phyloP scores from a whole-genome alignment of 2,888 invertebrate genomes.

The Anticlea derivata region DNA sequence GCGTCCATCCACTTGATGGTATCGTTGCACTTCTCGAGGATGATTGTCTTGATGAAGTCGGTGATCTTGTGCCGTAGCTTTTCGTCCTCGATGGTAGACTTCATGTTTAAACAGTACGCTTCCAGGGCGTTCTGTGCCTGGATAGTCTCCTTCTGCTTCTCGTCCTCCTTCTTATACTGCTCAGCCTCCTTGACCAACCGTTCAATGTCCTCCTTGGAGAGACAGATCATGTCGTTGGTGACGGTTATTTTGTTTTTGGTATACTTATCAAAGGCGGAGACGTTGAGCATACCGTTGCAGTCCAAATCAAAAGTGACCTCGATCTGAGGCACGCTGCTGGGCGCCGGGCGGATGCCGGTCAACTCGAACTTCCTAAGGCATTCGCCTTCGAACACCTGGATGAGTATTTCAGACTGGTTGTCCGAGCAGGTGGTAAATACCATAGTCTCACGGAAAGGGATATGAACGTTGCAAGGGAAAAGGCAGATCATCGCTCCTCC shows the following conservation, averaged over 20 bases:
- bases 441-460: constrained; percentile 98
- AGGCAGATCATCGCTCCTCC: constrained; percentile 97
- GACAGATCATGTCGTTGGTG: constrained; percentile 95
- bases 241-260: constrained; percentile 96
- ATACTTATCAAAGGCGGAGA: constrained; percentile 96
- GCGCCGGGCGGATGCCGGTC: constrained; percentile 97
- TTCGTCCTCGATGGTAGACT: constrained; percentile 97
- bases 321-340: constrained; percentile 94
- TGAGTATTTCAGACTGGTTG: constrained; percentile 97
- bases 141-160: constrained; percentile 92
- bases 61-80: constrained; percentile 96
- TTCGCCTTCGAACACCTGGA: constrained; percentile 97
- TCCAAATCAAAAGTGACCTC: constrained; percentile 95
- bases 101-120: constrained; percentile 97
- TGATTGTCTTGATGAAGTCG: constrained; percentile 91
- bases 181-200: constrained; percentile 97
- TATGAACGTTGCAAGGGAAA: constrained; percentile 98
- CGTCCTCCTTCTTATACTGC: constrained; percentile 93
- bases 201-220: constrained; percentile 97
- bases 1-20: constrained; percentile 93
- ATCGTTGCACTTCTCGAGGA: constrained; percentile 94
- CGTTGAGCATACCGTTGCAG: constrained; percentile 98
- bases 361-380: constrained; percentile 98
- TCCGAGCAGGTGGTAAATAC: constrained; percentile 98
- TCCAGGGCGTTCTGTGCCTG: constrained; percentile 94